A percentile compares a stretch with the other conserved stretches of the same genome.
These are phyloP conservation scores for Tenthredo mesomela DNA, from an alignment of 2,888 invertebrate genomes.

Conservation along the genomic window DNA sequence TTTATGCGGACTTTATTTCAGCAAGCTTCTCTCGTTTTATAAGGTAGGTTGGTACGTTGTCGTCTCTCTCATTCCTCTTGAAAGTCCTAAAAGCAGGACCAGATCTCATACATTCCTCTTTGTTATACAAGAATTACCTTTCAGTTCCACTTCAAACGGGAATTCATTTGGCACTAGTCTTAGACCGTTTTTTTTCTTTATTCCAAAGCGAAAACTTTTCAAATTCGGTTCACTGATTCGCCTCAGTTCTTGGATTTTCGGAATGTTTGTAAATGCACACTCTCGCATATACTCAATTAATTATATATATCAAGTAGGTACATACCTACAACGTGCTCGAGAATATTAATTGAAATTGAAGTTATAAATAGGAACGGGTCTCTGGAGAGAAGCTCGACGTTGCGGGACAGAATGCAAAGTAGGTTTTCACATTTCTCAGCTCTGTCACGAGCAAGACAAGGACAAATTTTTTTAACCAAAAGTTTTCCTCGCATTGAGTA, in stretches of 20 bases:
- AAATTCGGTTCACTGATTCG: not conserved
- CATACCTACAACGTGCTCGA: not conserved
- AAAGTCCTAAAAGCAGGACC: constrained; percentile 22
- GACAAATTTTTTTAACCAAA: not conserved
- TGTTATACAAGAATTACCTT: constrained; percentile 39
- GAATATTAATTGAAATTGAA: constrained; percentile 40
- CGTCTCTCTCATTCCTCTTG: not conserved
- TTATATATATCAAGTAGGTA: not conserved
- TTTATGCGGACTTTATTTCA: constrained; percentile 13
- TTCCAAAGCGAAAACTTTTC: not conserved
- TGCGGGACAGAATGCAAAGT: constrained; percentile 18
- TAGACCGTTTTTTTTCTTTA: not conserved
- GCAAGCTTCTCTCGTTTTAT: constrained; percentile 3
- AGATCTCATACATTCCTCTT: constrained; percentile 42
- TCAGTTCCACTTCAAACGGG: constrained; percentile 12
- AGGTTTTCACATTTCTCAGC: constrained; percentile 34
- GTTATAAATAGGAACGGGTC: constrained; percentile 23
- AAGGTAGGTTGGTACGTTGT: not conserved
- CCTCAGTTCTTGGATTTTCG: not conserved
- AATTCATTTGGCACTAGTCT: not conserved
- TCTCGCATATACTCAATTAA: not conserved
- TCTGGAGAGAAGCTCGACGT: not conserved
- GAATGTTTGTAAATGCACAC: not conserved
- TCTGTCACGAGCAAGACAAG: constrained; percentile 4
- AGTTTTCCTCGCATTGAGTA: constrained; percentile 3